phyloP scores from a whole-genome alignment of 1,140 invertebrate genomes.

The Meloidogyne chitwoodi region DNA sequence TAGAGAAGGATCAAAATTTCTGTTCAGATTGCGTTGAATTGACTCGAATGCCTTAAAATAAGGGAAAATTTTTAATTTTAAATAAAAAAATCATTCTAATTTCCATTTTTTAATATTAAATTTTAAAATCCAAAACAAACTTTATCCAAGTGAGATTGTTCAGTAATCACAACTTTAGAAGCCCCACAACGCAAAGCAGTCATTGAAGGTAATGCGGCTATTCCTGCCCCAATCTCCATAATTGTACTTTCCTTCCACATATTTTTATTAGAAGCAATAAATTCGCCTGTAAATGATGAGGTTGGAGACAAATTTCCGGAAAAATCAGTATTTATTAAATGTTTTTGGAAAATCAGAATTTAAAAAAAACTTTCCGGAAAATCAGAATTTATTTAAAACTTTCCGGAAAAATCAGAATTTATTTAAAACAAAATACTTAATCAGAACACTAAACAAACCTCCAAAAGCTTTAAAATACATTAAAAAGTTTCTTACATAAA shows the following conservation, averaged over 20 bases:
- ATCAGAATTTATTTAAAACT: not conserved
- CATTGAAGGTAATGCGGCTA: conserved; percentile 26
- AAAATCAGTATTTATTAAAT: not conserved
- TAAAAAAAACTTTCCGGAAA: not conserved
- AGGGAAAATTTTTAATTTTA: too few relatives aligned
- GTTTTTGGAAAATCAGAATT: conserved; percentile 11
- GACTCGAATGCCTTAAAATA: conserved; percentile 4
- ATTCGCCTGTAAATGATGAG: conserved; percentile 23
- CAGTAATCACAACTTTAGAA: conserved; percentile 23
- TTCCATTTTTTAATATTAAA: not conserved
- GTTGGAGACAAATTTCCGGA: not conserved
- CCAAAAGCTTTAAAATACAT: not conserved
- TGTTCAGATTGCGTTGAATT: conserved; percentile 8
- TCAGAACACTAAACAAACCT: not conserved
- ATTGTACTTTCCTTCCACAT: conserved; percentile 14
- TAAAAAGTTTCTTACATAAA: conserved; percentile 18
- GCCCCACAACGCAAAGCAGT: conserved; percentile 22
- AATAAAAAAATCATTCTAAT: not conserved
- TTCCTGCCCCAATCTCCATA: conserved; percentile 25
- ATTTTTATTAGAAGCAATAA: conserved; percentile 18
- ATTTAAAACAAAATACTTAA: not conserved
- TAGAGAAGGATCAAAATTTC: conserved; percentile 2
- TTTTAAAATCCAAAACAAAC: not conserved
- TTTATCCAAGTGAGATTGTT: conserved; percentile 10
- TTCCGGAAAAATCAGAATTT: not conserved